Conservation (phyloP, 2,113 vertebrate genomes). For the Fukomys damarensis region DNA sequence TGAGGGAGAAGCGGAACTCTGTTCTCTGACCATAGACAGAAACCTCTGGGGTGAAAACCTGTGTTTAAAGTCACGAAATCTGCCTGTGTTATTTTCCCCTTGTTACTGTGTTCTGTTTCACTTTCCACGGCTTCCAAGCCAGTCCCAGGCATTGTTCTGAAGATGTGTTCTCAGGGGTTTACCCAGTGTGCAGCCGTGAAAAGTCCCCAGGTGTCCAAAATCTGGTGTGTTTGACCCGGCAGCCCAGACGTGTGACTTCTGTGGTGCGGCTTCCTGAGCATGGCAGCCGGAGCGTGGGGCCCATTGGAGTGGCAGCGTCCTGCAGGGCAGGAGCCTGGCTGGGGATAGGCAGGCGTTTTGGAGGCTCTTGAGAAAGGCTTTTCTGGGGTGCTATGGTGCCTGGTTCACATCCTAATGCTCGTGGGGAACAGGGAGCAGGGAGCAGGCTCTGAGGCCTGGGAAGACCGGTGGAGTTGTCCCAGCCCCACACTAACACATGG, state of each 20-base stretch:
- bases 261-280: background rate
- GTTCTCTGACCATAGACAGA: conserved; percentile 28
- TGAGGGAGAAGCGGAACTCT: background rate
- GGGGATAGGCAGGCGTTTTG: background rate
- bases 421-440: too few relatives aligned
- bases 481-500: background rate
- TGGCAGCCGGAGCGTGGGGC: background rate
- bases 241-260: background rate
- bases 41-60: conserved; percentile 21
- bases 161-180: conserved; percentile 38
- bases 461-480: background rate
- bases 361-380: background rate
- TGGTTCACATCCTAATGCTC: too few relatives aligned
- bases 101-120: conserved; percentile 32
- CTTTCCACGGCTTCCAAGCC: conserved; percentile 2
- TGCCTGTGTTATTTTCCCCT: background rate
- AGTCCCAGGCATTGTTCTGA: conserved; percentile 11
- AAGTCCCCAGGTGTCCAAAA: background rate
- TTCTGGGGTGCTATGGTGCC: too few relatives aligned
- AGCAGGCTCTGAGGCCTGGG: background rate
- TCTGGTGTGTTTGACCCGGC: background rate
- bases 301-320: background rate
- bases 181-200: conserved; percentile 3
- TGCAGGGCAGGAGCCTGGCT: background rate
- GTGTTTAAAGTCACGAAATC: conserved; percentile 46